Percentiles rank a stretch among this genome's conserved stretches.
Evolutionary conservation across 2,888 invertebrate species (phyloP).

Genomic region (Pammene aurita): DNA sequence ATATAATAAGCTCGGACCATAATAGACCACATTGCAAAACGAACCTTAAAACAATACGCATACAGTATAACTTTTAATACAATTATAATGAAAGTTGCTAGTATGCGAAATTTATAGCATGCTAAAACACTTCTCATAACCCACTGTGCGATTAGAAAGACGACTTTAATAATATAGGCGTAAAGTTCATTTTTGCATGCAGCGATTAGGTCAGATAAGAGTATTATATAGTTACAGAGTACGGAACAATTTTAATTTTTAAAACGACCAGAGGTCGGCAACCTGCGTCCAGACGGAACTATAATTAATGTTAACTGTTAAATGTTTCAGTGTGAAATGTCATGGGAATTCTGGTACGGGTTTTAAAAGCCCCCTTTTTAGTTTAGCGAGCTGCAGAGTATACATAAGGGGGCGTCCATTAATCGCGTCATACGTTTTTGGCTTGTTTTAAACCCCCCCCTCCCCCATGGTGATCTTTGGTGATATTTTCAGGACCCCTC

Average conservation of each 20-base stretch:
- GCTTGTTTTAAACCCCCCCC: too few relatives aligned
- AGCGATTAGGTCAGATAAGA: not conserved
- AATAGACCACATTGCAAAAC: not conserved
- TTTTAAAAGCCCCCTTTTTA: not conserved
- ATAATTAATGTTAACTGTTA: conserved; percentile 31
- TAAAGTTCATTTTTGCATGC: not conserved
- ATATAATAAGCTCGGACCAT: not conserved
- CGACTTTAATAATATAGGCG: not conserved
- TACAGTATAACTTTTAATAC: not conserved
- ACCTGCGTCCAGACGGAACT: conserved; percentile 48
- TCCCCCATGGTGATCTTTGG: too few relatives aligned
- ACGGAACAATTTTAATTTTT: conserved; percentile 48
- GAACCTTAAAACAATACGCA: not conserved
- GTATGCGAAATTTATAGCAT: not conserved
- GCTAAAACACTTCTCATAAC: not conserved
- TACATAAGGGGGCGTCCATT: too few relatives aligned
- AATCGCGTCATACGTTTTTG: too few relatives aligned
- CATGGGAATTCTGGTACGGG: conserved; percentile 19
- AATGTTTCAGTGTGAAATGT: conserved; percentile 15
- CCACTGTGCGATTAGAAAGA: not conserved
- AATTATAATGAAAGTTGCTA: not conserved
- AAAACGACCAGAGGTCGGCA: conserved; percentile 54
- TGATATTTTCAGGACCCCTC: too few relatives aligned
- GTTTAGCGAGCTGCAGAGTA: not conserved
- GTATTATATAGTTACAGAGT: not conserved